phyloP scores from a whole-genome alignment of 2,888 invertebrate genomes.

The Gasteruption jaculator region DNA sequence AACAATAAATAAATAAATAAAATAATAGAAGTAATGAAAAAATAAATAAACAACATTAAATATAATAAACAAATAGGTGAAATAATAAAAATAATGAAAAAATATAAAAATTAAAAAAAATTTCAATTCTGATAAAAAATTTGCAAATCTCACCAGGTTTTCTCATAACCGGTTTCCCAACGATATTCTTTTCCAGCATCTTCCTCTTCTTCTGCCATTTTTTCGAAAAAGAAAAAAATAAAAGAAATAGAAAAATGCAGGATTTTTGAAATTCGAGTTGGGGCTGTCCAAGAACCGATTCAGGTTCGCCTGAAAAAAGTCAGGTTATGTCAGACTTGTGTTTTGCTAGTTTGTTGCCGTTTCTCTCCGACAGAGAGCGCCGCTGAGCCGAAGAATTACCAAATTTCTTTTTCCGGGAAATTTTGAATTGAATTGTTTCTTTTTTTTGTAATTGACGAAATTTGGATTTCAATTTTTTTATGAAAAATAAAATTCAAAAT shows the following conservation, averaged over 20 bases:
- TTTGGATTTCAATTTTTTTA: too few species aligned
- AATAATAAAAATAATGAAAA: neutral
- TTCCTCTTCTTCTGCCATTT: slow-evolving; percentile 71
- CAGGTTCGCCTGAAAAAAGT: too few species aligned
- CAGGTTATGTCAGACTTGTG: too few species aligned
- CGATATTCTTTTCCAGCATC: slow-evolving; percentile 85
- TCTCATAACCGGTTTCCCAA: slow-evolving; percentile 94
- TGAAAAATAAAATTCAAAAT: too few species aligned
- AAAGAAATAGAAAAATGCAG: slow-evolving; percentile 9
- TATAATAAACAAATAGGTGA: slow-evolving; percentile 1
- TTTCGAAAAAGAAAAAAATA: slow-evolving; percentile 66
- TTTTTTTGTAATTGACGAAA: too few species aligned
- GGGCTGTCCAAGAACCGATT: too few species aligned
- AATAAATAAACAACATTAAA: neutral
- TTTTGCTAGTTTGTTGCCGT: too few species aligned
- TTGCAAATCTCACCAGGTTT: slow-evolving; percentile 69
- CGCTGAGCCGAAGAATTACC: too few species aligned
- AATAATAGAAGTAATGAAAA: slow-evolving; percentile 3
- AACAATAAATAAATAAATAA: slow-evolving; percentile 1
- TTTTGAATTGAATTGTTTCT: too few species aligned
- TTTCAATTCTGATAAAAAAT: slow-evolving; percentile 6
- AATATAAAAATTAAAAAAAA: slow-evolving; percentile 9
- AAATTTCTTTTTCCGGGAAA: too few species aligned
- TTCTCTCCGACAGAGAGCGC: too few species aligned
- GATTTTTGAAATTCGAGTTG: too few species aligned